Base-by-base conservation (phyloP, 2,797 vertebrate species). In the Pangasius macronema region DNA sequence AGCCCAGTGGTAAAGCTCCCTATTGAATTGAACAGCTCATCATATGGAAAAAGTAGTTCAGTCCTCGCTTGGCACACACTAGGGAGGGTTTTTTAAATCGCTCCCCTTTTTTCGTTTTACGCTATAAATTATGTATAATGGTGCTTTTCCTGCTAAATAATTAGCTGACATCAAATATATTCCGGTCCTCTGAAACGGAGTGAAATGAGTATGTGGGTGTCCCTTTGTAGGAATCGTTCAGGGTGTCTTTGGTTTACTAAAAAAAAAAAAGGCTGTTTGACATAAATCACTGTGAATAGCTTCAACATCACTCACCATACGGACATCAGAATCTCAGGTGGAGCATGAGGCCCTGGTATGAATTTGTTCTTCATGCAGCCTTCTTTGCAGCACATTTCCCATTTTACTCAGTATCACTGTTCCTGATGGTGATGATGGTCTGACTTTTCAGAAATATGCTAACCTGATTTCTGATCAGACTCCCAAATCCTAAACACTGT, bases 1-100 rank as follows among this genome's bases (percentile, higher is more conserved):
- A 87, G 93, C 92, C 92, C 92, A 83, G 89, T 33, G 91, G 93
- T 90, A 88, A 90, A 87, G 85, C 88, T 95, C 95, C 94, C 95
- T 82, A 89, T 87, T 91, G 95, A 94, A 90, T 94, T 88, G 91
- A 92, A 92, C 92, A 90, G 92, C 93, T 95, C 90, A 90, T 91
- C 90, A 86, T 90, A 88, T 89, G 90, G 88, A 91, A 90, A 92
- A 92, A 93, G 91, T 93, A 92, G 92, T 92, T 92, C 91, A 92
- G 85, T 90, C 83, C 92, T 89, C 88, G 90, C 85, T 49, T 82
- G 85, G 89, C 89, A 87, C 84, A 90, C 92, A 92, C 92, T 86
- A 76, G 92, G 92, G 90, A 93, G 88, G 86, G 75, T 87, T 87
- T 89, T 89, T 90, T 53, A 89, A 90, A 91, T 91, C 88, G 87